Evolutionary conservation across 2,888 invertebrate species (phyloP).

Genomic region (Orthosia gothica): DNA sequence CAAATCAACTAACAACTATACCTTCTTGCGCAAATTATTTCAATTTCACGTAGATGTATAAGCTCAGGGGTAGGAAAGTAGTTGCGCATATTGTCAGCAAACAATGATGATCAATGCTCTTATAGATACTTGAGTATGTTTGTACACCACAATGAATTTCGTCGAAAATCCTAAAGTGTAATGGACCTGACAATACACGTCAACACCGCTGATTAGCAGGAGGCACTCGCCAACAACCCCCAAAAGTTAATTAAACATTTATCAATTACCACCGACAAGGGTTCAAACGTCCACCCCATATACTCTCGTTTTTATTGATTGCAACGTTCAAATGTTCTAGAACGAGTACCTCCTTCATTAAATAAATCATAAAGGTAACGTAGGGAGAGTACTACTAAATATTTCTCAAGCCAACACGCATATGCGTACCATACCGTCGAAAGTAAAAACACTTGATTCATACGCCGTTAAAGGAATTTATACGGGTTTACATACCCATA

Average conservation of each 20-base stretch:
- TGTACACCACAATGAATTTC: background rate
- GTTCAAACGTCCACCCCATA: conserved; percentile 24
- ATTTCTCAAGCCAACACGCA: conserved; percentile 47
- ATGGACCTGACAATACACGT: conserved; percentile 11
- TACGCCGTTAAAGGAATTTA: conserved; percentile 61
- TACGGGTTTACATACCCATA: conserved; percentile 56
- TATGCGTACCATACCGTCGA: conserved; percentile 27
- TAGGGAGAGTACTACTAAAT: conserved; percentile 39
- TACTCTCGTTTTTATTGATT: conserved; percentile 33
- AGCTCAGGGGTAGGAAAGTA: no score
- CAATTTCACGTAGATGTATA: no score
- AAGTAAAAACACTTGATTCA: conserved; percentile 62
- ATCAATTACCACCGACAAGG: conserved; percentile 29
- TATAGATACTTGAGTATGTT: background rate
- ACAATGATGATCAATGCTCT: no score
- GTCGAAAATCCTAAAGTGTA: background rate
- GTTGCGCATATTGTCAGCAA: background rate
- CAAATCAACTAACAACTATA: no score
- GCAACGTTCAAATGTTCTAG: conserved; percentile 4
- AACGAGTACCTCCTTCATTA: conserved; percentile 6
- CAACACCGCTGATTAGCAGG: conserved; percentile 12
- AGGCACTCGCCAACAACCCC: conserved; percentile 21
- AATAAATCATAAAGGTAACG: conserved; percentile 14
- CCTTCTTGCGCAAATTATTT: no score
- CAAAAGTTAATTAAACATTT: conserved; percentile 59